Percentiles rank a stretch among this genome's conserved stretches.
These are phyloP conservation scores for Polymixis lichenea DNA, from an alignment of 2,888 invertebrate genomes.

Conservation along the genomic window DNA sequence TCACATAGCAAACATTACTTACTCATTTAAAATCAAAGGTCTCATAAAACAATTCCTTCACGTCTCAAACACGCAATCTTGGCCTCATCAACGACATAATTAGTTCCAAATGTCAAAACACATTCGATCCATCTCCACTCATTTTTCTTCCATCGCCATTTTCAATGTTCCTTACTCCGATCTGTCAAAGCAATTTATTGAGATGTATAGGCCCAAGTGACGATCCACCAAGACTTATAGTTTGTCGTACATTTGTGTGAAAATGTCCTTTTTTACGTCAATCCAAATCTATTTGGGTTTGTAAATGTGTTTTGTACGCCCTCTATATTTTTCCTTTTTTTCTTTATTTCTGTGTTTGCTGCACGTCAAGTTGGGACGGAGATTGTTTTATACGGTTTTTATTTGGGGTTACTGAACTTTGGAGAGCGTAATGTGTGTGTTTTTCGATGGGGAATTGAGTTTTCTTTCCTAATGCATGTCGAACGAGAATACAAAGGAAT, in stretches of 20 bases:
- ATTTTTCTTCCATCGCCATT: constrained; percentile 30
- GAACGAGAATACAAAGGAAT: background rate
- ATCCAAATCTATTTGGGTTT: constrained; percentile 67
- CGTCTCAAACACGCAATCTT: background rate
- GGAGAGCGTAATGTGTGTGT: constrained; percentile 31
- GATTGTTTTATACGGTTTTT: constrained; percentile 35
- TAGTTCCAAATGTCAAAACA: constrained; percentile 31
- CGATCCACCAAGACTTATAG: constrained; percentile 64
- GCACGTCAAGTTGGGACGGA: constrained; percentile 23
- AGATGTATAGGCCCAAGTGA: constrained; percentile 75
- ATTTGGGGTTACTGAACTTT: constrained; percentile 26
- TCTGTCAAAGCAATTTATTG: constrained; percentile 81
- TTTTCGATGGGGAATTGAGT: constrained; percentile 26
- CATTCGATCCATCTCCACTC: constrained; percentile 25
- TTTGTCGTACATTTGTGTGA: constrained; percentile 58
- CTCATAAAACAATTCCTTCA: background rate
- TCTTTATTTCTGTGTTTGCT: constrained; percentile 37
- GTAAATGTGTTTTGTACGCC: constrained; percentile 61
- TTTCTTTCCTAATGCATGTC: background rate
- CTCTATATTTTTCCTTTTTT: constrained; percentile 32
- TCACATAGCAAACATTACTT: background rate
- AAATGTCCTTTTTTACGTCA: constrained; percentile 66
- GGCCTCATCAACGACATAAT: constrained; percentile 23
- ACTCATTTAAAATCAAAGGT: background rate
- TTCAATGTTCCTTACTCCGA: constrained; percentile 48